Evolutionary conservation across 2,113 vertebrate genomes (phyloP), one percentile per base, ranked within the genome.

Genomic region (Epinephelus lanceolatus): DNA sequence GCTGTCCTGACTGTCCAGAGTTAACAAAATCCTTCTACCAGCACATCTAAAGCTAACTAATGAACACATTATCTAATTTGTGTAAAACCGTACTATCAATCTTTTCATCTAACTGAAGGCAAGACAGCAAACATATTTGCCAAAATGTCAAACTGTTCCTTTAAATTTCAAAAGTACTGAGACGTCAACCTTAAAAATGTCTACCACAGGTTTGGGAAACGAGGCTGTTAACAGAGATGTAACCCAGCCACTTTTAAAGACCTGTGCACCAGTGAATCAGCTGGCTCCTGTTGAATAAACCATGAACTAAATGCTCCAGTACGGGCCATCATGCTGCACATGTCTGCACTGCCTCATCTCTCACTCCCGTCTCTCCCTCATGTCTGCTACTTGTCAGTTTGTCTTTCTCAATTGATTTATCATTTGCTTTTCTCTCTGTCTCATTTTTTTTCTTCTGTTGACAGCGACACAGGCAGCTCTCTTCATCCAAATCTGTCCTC

Each of bases 201-300:
- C 42, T 9, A 45, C 42, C 9, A 51, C n/a, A 23, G 17, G 76
- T 76, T 53, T 1, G 1, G 55, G 25, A 45, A 37, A 45, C 37
- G 15, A 30, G 33, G 52, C 19, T 23, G 49, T 23, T 76, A 77
- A 53, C 45, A 25, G 59, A n/a, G 67, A 72, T 53, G 15, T 25
- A 19, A 69, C 55, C 53, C 47, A 21, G 70, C 14, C 66, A 72
- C 23, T 75, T 47, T 80, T 61, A 60, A 56, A 70, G 63, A 80
- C 15, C 40, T 0, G 33, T 52, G 69, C 25, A 30, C 13, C n/a
- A 30, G 40, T 15, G 71, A 82, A 70, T 86, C 76, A 81, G 69
- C 73, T 30, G 73, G 47, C 67, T 75, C 51, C 57, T 70, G 45
- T 3, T 89, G 67, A 91, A 89, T 78, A 86, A 91, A 81, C 30